Evolutionary conservation across 2,888 invertebrate genomes (phyloP), one percentile per base, ranked within the genome.

Genomic region (Ornithoptera alexandrae): DNA sequence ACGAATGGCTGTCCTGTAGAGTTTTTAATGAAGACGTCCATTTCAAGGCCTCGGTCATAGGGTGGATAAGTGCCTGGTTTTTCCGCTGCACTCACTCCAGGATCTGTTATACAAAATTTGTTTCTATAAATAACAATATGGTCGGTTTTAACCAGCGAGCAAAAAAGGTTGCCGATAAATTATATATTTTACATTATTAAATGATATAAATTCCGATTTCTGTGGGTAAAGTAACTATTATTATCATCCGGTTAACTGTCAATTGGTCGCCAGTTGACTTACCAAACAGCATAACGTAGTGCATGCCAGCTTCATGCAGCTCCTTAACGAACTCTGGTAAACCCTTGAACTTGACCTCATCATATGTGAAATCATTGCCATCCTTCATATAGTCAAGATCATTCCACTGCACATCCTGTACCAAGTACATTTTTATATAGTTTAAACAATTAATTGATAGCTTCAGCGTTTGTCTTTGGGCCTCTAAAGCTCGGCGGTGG

Each of bases 351-450:
- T 93, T 93, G 0, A 84, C 82, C n/a, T 87, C 85, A 79, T 96
- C 94, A 77, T 95, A 95, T 0, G 97, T 97, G 80, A 97, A 97
- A 83, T 97, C 97, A 82, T 97, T 96, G 71, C 93, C 93, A 65
- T 94, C 90, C 36, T 94, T 90, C 97, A 97, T 97, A 81, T 97
- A 97, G 86, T 97, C 97, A 72, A 97, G 93, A 84, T 97, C 97
- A 78, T 96, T 96, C 96, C 97, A 97, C 81, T 97, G 96, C 0
- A 95, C 95, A 77, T 96, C 96, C 96, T 95, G 79, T 0, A 53
- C 6, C 53, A 39, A 39, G 8, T 8, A 39, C 10, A 39, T 10
- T 30, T 30, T 30, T 30, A 10, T 39, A 39, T 8, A 39, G 39
- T 39, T 39, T 39, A 39, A 39, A 39, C 10, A 39, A 39, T 39